Conservation (phyloP, 2,888 invertebrate genomes). For the Drosophila paranaensis region DNA sequence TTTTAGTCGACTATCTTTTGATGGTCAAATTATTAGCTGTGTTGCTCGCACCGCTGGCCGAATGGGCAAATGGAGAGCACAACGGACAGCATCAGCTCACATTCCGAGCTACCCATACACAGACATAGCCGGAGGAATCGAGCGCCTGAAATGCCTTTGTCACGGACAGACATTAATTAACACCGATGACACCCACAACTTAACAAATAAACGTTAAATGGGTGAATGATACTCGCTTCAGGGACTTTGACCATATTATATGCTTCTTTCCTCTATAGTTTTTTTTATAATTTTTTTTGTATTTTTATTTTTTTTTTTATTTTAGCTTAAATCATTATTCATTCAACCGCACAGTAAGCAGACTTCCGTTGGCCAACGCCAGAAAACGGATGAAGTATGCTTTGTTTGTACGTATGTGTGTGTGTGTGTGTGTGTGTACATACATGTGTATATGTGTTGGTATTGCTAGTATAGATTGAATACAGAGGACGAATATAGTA, state of each 20-base stretch:
- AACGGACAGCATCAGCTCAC: constrained; percentile 3
- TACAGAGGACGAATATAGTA: not conserved
- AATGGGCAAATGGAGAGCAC: not conserved
- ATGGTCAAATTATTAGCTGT: constrained; percentile 59
- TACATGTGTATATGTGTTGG: not conserved
- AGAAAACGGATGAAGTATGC: constrained; percentile 10
- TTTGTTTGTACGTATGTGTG: not conserved
- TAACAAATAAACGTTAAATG: constrained; percentile 13
- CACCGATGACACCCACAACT: constrained; percentile 19
- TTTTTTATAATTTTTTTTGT: not conserved
- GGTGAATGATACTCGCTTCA: constrained; percentile 19
- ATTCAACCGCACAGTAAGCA: constrained; percentile 29
- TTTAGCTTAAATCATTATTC: constrained; percentile 30
- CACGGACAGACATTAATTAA: constrained; percentile 39
- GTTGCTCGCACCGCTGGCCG: constrained; percentile 17
- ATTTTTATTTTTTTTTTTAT: not conserved
- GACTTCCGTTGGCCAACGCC: constrained; percentile 11
- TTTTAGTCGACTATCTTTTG: constrained; percentile 36
- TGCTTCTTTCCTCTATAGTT: constrained; percentile 12
- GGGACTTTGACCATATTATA: constrained; percentile 17
- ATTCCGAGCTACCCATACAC: not conserved
- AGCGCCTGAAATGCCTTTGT: constrained; percentile 27
- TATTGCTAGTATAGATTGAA: not conserved
- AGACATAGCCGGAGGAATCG: constrained; percentile 33
- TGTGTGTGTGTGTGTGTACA: not conserved